Base-by-base conservation (phyloP, 2,113 vertebrate species). In the Apteryx owenii region DNA sequence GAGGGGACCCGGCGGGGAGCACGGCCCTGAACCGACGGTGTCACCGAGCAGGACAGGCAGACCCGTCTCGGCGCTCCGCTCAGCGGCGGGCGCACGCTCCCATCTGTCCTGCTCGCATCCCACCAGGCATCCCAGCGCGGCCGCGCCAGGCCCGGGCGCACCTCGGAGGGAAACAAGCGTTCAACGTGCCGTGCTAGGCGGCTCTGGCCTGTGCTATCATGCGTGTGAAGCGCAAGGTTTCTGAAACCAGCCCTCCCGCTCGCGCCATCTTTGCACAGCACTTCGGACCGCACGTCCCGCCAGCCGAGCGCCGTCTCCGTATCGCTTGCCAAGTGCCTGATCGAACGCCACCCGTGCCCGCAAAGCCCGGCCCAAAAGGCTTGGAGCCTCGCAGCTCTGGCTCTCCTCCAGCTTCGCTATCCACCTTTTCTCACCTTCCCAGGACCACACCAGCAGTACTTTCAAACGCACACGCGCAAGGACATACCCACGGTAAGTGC, bases 71-170 rank as follows among this genome's bases (percentile, higher is more conserved):
- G 8, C 61, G 10, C 38, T 42, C 46, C 31, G 33, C 0, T 73
- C 28, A 76, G 48, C 61, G 22, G 25, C 0, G 3, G 46, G 33
- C n/a, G 53, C 18, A 44, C 33, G 10, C 8, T 36, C 51, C n/a
- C 18, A 23, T 23, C 22, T 36, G 25, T 68, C 20, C 56, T 72
- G 51, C 40, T 40, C 68, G 36, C 5, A 1, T 33, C 78, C 20
- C 54, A 2, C 0, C 10, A 4, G 15, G 8, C 25, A 36, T 53
- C 19, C 48, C 42, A 66, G 77, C 0, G 1, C 42, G 40, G 38
- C 4, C 18, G 5, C 10, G 3, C 33, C 78, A 86, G 12, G 4
- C 38, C 71, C 0, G 0, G 58, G 48, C 42, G 50, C 62, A 71
- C 13, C 60, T 65, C 4, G 31, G 54, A 92, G 70, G 23, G 75